These are phyloP conservation scores for Euspilapteryx auroguttella DNA, from an alignment of 2,888 invertebrate species.

Conservation along the genomic window DNA sequence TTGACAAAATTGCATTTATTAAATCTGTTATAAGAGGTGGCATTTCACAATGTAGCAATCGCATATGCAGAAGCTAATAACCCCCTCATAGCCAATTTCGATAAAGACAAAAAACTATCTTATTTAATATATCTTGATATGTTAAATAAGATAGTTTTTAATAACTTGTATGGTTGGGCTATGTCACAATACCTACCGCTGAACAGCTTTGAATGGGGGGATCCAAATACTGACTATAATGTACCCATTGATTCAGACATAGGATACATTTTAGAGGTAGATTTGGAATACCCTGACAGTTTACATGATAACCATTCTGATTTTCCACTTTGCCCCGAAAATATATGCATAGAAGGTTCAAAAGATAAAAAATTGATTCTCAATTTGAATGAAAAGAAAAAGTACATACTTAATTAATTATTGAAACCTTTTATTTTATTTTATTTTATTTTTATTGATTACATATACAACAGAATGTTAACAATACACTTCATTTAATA, in stretches of 20 bases:
- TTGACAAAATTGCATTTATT: constrained; percentile 10
- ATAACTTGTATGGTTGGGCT: constrained; percentile 21
- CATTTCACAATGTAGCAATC: constrained; percentile 10
- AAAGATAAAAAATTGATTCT: constrained; percentile 10
- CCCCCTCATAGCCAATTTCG: constrained; percentile 12
- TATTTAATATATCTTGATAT: constrained; percentile 17
- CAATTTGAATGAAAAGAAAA: constrained; percentile 11
- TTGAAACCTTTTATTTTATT: constrained; percentile 12
- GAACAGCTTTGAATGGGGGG: constrained; percentile 15
- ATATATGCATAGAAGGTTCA: background rate
- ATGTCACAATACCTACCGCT: constrained; percentile 16
- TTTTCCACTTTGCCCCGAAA: constrained; percentile 1
- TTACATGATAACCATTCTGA: constrained; percentile 13
- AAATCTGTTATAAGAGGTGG: constrained; percentile 10
- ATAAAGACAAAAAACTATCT: constrained; percentile 9
- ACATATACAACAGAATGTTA: too few species aligned
- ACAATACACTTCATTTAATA: too few species aligned
- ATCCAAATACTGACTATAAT: constrained; percentile 7
- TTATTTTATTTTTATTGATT: too few species aligned
- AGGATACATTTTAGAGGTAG: constrained; percentile 16
- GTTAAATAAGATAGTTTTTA: too few species aligned
- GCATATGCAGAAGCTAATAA: constrained; percentile 18
- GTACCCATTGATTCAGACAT: constrained; percentile 5
- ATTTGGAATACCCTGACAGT: constrained; percentile 12
- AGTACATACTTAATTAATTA: constrained; percentile 17